Evolutionary conservation across 2,113 vertebrate species (phyloP).

Genomic region (Epinephelus moara): DNA sequence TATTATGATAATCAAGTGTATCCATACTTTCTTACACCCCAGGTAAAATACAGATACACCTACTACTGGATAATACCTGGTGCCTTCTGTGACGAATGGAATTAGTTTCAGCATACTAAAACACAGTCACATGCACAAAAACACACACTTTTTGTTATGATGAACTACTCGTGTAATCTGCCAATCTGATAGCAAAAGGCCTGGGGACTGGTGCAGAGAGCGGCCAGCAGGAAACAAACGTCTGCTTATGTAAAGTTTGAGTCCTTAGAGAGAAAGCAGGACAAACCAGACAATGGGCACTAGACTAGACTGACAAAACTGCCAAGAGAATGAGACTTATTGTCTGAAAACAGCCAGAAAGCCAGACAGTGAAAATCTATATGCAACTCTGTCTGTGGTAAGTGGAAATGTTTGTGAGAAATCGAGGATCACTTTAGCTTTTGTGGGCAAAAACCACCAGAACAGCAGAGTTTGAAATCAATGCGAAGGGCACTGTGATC

Average conservation of each 20-base stretch:
- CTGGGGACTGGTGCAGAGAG: slow-evolving; percentile 27
- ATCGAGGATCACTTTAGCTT: slow-evolving; percentile 16
- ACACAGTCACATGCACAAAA: slow-evolving; percentile 3
- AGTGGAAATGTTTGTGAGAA: slow-evolving; percentile 32
- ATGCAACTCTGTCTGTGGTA: slow-evolving; percentile 10
- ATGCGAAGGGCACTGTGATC: slow-evolving; percentile 1
- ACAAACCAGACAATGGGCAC: slow-evolving; percentile 17
- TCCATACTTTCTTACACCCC: too few species aligned
- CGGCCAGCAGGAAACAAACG: slow-evolving; percentile 25
- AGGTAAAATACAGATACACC: background rate
- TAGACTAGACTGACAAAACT: slow-evolving; percentile 15
- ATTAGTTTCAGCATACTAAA: slow-evolving; percentile 21
- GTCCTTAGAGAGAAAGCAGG: slow-evolving; percentile 41
- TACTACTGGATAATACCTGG: background rate
- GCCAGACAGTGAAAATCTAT: slow-evolving; percentile 45
- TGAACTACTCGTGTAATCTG: slow-evolving; percentile 39
- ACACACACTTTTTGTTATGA: slow-evolving; percentile 7
- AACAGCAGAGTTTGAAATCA: slow-evolving; percentile 33
- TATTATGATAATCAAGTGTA: too few species aligned
- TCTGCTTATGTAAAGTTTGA: slow-evolving; percentile 42
- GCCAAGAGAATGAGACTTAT: slow-evolving; percentile 23
- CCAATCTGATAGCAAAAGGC: slow-evolving; percentile 39
- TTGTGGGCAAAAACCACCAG: slow-evolving; percentile 33
- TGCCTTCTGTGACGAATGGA: slow-evolving; percentile 1
- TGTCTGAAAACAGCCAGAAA: slow-evolving; percentile 13